Base-by-base conservation (phyloP, 2,113 vertebrate genomes). In the Scytalopus superciliaris region DNA sequence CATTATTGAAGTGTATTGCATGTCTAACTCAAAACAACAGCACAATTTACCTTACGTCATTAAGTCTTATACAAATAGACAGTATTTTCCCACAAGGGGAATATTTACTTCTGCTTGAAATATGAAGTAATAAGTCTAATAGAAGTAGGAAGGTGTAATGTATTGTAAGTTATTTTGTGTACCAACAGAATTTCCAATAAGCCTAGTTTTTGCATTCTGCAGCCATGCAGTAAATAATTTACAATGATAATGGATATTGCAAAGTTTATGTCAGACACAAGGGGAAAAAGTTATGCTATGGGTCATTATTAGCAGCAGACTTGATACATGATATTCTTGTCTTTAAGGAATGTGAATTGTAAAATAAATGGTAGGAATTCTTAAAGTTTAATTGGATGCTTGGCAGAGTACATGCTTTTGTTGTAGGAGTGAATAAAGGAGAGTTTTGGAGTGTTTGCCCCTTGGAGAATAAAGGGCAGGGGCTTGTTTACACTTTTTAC, bases 31-130 rank as follows among this genome's bases (percentile, higher is more conserved):
- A 8, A 93, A 76, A 57, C 83, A 94, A 47, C 88, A 83, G 78
- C 39, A 63, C 82, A 77, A 86, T 95, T 95, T 88, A 80, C 82
- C 84, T 89, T 82, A 49, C 81, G 64, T 57, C 74, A 78, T 93
- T 95, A 92, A 86, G 64, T 90, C 78, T 92, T 80, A 86, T 42
- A 84, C 45, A 93, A 76, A 91, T 56, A 90, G 86, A 86, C 64
- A 77, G 59, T 73, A 59, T 90, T 93, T 91, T 83, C 89, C 76
- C 92, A 84, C 82, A 70, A 87, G 72, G 90, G 84, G 57, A 86
- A 88, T 93, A 91, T 94, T 96, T 97, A 81, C 87, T 81, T 90
- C 84, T 91, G 24, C 75, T 82, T 94, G 90, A 97, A 97, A 94
- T 91, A 97, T 70, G 69, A 96, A 96, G 87, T 94, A 91, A 76